A percentile compares a stretch with the other conserved stretches of the same genome.
phyloP scores from a whole-genome alignment of 2,797 vertebrate species.

The Acanthiza pusilla region DNA sequence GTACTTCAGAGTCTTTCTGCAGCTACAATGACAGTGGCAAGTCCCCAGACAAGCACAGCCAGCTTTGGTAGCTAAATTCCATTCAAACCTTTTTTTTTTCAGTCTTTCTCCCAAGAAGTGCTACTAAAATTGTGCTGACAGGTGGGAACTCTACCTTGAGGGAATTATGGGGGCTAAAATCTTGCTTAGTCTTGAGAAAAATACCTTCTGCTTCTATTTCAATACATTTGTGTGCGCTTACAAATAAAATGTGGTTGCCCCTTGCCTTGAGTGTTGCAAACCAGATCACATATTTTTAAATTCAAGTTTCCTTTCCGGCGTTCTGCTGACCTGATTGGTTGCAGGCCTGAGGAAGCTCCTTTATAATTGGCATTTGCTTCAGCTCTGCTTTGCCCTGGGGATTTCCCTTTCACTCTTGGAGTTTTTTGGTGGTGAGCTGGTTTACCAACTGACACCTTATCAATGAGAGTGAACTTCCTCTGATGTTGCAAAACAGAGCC shows the following conservation, averaged over 20 bases:
- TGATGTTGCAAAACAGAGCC: slow-evolving; percentile 49
- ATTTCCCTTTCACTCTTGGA: slow-evolving; percentile 71
- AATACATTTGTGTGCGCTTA: neutral
- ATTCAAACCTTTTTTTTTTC: neutral
- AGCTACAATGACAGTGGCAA: neutral
- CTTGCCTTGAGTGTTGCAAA: slow-evolving; percentile 26
- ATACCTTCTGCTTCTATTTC: neutral
- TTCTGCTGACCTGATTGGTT: slow-evolving; percentile 39
- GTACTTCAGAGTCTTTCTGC: neutral
- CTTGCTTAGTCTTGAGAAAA: neutral
- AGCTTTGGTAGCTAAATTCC: neutral
- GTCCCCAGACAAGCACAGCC: neutral
- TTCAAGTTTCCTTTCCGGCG: slow-evolving; percentile 47
- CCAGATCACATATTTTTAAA: slow-evolving; percentile 38
- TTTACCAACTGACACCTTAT: slow-evolving; percentile 60
- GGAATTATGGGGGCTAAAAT: neutral
- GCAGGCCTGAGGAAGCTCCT: neutral
- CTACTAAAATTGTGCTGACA: neutral
- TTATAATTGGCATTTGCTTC: slow-evolving; percentile 12
- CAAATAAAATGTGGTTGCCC: slow-evolving; percentile 32
- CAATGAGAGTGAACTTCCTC: slow-evolving; percentile 61
- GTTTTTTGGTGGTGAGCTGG: slow-evolving; percentile 71
- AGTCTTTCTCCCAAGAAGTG: neutral
- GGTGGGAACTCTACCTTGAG: neutral
- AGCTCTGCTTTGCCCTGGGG: slow-evolving; percentile 50